Evolutionary conservation across 1,140 invertebrate genomes (phyloP), one percentile per base, ranked within the genome.

Genomic region (Sycobia sp.): DNA sequence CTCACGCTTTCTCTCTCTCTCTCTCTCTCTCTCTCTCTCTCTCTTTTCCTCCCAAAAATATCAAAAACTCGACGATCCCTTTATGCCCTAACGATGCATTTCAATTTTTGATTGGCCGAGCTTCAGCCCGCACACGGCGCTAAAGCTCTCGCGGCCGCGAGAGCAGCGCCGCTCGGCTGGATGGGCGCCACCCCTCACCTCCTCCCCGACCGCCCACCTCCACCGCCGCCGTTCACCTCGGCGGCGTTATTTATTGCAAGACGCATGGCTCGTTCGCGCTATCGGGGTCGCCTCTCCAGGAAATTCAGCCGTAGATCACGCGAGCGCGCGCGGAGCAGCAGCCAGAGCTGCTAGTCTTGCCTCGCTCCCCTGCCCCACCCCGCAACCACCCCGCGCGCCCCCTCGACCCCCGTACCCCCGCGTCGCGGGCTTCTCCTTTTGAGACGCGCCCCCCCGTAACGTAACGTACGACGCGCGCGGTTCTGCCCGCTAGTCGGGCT

Each of bases 191-290:
- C 23, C 36, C 39, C 36, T 4, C 0, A 9, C 32, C 8, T 20
- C 20, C 36, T 32, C n/a, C 27, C 34, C 16, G 11, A 0, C 7
- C 36, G 22, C 11, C 20, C 16, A 23, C 8, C 36, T 38, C 18
- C n/a, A 36, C 16, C 20, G 20, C 36, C 5, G 14, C 39, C 10
- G 3, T 32, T 22, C 16, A 49, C 16, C 25, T 8, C 20, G n/a
- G 2, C 44, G 55, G 43, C 58, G 65, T 67, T 69, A 69, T 69
- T 69, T 69, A 69, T 69, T 66, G 44, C 56, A 62, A 67, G 67
- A 64, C 56, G 39, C 62, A 61, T 55, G 32, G 56, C 53, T 55
- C 34, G 36, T 44, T 57, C 47, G 49, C 50, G 43, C 44, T 62
- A 62, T 67, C n/a, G n/a, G n/a, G n/a, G n/a, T n/a, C 46, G 46